Evolutionary conservation across 1,140 invertebrate species (phyloP).

Genomic region (Linepithema humile): DNA sequence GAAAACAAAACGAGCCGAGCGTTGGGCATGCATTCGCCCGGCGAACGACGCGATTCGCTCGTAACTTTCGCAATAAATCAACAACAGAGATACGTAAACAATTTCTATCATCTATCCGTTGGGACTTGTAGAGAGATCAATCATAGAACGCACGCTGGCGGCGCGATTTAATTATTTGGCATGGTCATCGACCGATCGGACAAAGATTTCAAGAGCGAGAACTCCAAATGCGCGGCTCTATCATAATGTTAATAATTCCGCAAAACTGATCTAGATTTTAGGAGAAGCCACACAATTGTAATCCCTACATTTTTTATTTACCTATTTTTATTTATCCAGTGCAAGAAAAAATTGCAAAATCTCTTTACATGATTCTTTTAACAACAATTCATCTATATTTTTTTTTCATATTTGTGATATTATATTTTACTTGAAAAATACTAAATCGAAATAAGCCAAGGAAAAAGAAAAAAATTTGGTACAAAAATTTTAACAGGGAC

Average conservation of each 20-base stretch:
- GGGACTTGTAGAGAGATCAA: conserved; percentile 14
- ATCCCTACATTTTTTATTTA: too few relatives aligned
- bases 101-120: conserved; percentile 33
- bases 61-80: conserved; percentile 49
- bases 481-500: background rate
- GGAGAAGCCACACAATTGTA: background rate
- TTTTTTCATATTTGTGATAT: background rate
- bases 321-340: too few relatives aligned
- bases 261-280: background rate
- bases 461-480: background rate
- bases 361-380: background rate
- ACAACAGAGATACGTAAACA: conserved; percentile 46
- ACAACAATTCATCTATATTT: background rate
- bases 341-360: too few relatives aligned
- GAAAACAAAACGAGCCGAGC: conserved; percentile 10
- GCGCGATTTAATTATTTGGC: conserved; percentile 25
- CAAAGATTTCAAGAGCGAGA: background rate
- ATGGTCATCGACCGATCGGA: background rate
- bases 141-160: background rate
- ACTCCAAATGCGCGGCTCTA: background rate
- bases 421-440: background rate
- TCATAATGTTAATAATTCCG: too few relatives aligned
- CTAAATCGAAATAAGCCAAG: background rate
- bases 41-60: conserved; percentile 27
- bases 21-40: background rate